Conservation (phyloP, 2,888 invertebrate genomes). For the Gastrophysa polygoni region DNA sequence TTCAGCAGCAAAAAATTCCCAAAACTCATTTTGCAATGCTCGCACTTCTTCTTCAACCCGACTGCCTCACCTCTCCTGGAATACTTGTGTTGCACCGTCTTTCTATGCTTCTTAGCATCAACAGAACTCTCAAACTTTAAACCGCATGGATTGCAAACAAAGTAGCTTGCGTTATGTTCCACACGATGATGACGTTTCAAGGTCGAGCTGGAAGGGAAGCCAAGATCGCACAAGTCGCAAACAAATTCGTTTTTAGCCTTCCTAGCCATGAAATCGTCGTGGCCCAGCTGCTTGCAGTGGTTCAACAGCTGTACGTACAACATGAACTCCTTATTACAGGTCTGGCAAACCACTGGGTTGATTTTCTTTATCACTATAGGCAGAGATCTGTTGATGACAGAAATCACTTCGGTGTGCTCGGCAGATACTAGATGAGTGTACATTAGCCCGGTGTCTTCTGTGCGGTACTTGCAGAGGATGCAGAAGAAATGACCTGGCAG, state of each 20-base stretch:
- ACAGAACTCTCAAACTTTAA: slow-evolving; percentile 66
- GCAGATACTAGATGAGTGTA: slow-evolving; percentile 68
- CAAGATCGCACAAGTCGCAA: slow-evolving; percentile 66
- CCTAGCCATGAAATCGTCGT: slow-evolving; percentile 38
- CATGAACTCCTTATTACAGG: slow-evolving; percentile 72
- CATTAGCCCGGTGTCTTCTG: slow-evolving; percentile 69
- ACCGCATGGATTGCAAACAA: slow-evolving; percentile 72
- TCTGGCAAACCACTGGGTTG: slow-evolving; percentile 66
- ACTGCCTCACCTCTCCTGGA: slow-evolving; percentile 58
- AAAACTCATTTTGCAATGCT: slow-evolving; percentile 64
- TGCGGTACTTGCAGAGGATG: slow-evolving; percentile 74
- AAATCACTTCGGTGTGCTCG: slow-evolving; percentile 74
- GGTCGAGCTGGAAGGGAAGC: slow-evolving; percentile 60
- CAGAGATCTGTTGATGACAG: slow-evolving; percentile 79
- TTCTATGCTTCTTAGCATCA: slow-evolving; percentile 71
- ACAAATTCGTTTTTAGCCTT: slow-evolving; percentile 63
- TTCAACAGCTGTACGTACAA: slow-evolving; percentile 76
- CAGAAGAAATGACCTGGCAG: slow-evolving; percentile 72
- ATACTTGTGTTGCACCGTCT: slow-evolving; percentile 68
- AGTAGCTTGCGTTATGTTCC: slow-evolving; percentile 66
- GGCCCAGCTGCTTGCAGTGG: slow-evolving; percentile 63
- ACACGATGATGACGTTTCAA: slow-evolving; percentile 71
- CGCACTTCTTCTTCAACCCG: slow-evolving; percentile 63
- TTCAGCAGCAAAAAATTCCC: slow-evolving; percentile 65
- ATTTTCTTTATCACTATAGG: slow-evolving; percentile 78